phyloP scores from a whole-genome alignment of 1,140 invertebrate species.

The Solenopsis invicta region DNA sequence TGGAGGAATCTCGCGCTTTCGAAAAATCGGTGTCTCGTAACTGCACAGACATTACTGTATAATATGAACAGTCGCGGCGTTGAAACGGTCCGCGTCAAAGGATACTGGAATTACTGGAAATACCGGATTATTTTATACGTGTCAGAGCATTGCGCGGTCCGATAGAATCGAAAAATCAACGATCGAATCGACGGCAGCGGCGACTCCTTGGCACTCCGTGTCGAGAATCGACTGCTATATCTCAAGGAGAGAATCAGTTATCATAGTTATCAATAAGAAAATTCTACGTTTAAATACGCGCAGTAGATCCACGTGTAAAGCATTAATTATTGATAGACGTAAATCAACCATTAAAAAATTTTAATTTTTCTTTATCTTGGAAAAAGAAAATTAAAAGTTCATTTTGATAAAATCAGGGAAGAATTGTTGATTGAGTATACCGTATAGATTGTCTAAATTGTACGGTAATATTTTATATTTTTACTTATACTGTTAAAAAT shows the following conservation, averaged over 20 bases:
- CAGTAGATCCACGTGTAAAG: background rate
- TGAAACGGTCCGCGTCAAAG: constrained; percentile 18
- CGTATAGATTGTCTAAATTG: too few species aligned
- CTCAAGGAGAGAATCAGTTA: background rate
- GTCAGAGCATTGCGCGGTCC: constrained; percentile 43
- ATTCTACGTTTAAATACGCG: too few species aligned
- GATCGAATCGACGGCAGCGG: background rate
- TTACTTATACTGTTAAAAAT: too few species aligned
- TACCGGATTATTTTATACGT: constrained; percentile 57
- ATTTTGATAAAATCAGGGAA: background rate
- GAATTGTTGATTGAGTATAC: too few species aligned
- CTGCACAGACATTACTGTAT: background rate
- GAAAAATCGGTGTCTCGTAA: constrained; percentile 44
- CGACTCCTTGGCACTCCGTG: background rate
- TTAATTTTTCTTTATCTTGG: background rate
- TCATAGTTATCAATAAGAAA: background rate
- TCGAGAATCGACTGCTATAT: background rate
- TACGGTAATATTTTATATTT: too few species aligned
- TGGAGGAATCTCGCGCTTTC: constrained; percentile 6
- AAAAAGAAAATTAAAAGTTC: background rate
- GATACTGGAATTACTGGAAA: constrained; percentile 55
- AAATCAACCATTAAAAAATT: background rate
- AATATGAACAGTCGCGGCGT: background rate
- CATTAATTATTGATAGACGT: background rate
- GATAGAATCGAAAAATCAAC: constrained; percentile 58